Evolutionary conservation across 2,888 invertebrate species (phyloP).

Genomic region (Calameuta filiformis): DNA sequence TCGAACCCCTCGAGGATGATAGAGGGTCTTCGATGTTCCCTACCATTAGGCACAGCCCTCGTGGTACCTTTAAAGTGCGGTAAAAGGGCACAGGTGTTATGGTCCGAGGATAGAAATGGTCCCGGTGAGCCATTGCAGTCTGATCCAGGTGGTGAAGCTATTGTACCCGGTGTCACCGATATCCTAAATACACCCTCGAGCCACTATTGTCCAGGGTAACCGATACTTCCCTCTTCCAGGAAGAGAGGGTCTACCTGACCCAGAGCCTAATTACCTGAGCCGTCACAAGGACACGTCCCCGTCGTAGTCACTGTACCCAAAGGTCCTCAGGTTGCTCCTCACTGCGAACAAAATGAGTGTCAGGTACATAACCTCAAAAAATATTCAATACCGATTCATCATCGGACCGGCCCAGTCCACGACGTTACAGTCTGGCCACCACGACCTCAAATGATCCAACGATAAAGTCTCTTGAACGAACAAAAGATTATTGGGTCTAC

Average conservation of each 20-base stretch:
- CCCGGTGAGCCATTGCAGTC: constrained; percentile 1
- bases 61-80: not conserved
- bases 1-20: not conserved
- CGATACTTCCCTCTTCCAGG: constrained; percentile 38
- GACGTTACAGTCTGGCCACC: not conserved
- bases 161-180: constrained; percentile 52
- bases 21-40: not conserved
- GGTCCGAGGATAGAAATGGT: constrained; percentile 20
- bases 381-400: not conserved
- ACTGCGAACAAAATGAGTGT: not conserved
- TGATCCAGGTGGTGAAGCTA: constrained; percentile 44
- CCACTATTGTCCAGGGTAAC: constrained; percentile 45
- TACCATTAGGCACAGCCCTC: not conserved
- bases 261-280: constrained; percentile 24
- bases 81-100: constrained; percentile 11
- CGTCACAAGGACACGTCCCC: not conserved
- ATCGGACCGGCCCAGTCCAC: not conserved
- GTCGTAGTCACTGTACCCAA: not conserved
- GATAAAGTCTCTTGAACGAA: not conserved
- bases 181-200: constrained; percentile 50
- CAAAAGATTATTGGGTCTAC: not conserved
- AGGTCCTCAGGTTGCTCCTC: not conserved
- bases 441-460: not conserved
- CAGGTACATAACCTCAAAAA: not conserved
- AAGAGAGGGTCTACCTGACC: constrained; percentile 9